Percentiles rank a stretch among this genome's conserved stretches.
Evolutionary conservation across 2,113 vertebrate species (phyloP).

Genomic region (Seriola quinqueradiata): DNA sequence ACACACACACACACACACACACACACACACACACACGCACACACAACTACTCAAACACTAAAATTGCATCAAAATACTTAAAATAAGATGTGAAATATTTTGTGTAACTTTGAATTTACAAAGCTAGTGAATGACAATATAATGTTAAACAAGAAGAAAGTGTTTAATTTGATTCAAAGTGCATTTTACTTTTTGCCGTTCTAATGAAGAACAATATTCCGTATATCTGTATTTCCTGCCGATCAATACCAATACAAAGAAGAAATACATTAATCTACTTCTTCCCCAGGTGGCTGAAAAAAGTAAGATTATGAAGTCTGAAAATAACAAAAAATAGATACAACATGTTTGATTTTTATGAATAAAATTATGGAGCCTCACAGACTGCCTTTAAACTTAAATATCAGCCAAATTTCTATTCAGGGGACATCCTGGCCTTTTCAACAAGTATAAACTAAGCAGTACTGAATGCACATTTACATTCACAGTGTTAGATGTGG

Average conservation of each 20-base stretch:
- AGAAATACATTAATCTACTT: neutral
- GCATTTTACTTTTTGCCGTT: neutral
- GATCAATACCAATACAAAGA: neutral
- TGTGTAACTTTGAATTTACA: neutral
- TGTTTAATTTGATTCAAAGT: neutral
- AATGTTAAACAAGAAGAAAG: neutral
- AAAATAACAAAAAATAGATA: neutral
- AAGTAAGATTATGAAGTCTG: neutral
- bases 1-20: too few species aligned
- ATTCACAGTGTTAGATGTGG: constrained; percentile 13
- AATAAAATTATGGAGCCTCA: constrained; percentile 1
- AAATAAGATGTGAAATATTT: neutral
- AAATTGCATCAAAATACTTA: neutral
- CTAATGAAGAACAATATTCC: neutral
- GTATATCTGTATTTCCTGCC: neutral
- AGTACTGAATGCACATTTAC: constrained; percentile 9
- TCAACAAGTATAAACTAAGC: constrained; percentile 6
- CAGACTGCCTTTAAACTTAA: neutral
- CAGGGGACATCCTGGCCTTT: constrained; percentile 1
- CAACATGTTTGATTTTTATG: neutral
- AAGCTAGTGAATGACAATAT: neutral
- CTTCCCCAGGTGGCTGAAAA: constrained; percentile 4
- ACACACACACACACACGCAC: too few species aligned
- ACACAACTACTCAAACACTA: neutral
- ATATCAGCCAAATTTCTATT: constrained; percentile 3